phyloP scores from a whole-genome alignment of 2,888 invertebrate species.

The Mimas tiliae region DNA sequence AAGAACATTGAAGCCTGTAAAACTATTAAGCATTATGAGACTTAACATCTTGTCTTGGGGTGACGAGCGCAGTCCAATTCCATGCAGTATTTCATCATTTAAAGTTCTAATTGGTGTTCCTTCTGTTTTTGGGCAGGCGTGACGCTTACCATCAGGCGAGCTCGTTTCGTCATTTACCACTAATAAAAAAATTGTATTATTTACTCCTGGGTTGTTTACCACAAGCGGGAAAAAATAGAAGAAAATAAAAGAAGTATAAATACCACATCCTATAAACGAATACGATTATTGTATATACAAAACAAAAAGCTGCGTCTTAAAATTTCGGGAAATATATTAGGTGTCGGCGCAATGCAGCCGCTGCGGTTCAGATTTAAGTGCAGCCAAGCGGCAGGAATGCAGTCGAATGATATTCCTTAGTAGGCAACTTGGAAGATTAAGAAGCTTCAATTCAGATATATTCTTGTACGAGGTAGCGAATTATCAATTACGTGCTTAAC shows the following conservation, averaged over 20 bases:
- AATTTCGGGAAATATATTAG: slow-evolving; percentile 44
- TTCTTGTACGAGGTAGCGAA: slow-evolving; percentile 40
- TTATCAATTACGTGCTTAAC: slow-evolving; percentile 47
- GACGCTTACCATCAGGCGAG: too few relatives aligned
- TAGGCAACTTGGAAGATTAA: slow-evolving; percentile 20
- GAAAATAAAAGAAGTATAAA: neutral
- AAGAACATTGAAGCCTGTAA: too few relatives aligned
- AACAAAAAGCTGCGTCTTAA: slow-evolving; percentile 35
- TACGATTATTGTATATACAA: neutral
- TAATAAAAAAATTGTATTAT: too few relatives aligned
- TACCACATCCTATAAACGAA: neutral
- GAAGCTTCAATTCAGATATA: slow-evolving; percentile 37
- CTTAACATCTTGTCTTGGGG: too few relatives aligned
- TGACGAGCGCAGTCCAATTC: too few relatives aligned
- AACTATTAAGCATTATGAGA: too few relatives aligned
- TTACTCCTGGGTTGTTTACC: too few relatives aligned
- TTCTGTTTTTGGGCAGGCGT: too few relatives aligned
- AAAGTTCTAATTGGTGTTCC: too few relatives aligned
- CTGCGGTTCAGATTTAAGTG: slow-evolving; percentile 48
- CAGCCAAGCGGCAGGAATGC: slow-evolving; percentile 50
- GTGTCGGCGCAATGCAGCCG: slow-evolving; percentile 41
- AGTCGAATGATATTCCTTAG: slow-evolving; percentile 53
- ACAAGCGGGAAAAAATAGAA: neutral
- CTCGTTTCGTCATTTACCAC: too few relatives aligned
- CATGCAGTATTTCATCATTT: too few relatives aligned